Evolutionary conservation across 2,888 invertebrate genomes (phyloP).

Genomic region (Xestobium rufovillosum): DNA sequence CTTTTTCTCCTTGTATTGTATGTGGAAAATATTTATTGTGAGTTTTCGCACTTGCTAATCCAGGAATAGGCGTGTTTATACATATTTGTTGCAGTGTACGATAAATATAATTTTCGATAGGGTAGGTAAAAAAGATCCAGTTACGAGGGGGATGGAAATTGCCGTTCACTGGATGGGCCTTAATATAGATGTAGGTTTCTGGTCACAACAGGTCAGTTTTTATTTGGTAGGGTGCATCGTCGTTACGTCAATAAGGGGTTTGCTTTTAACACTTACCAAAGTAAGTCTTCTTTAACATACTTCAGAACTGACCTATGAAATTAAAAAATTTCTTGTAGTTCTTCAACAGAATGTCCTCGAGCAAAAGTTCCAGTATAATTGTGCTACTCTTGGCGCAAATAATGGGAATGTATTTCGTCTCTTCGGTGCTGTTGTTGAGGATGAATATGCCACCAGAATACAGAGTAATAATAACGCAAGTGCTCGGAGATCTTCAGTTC

Average conservation of each 20-base stretch:
- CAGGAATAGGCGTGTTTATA: constrained; percentile 8
- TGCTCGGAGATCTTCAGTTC: constrained; percentile 94
- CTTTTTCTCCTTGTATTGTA: constrained; percentile 96
- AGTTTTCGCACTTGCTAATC: constrained; percentile 41
- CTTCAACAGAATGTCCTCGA: constrained; percentile 98
- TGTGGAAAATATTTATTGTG: constrained; percentile 99
- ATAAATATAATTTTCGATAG: constrained; percentile 99
- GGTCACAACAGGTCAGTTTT: constrained; percentile 99
- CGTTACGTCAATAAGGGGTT: constrained; percentile 92
- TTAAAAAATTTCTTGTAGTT: constrained; percentile 63
- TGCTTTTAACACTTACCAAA: constrained; percentile 94
- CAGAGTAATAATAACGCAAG: constrained; percentile 83
- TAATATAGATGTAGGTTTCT: constrained; percentile 93
- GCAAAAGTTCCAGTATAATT: constrained; percentile 96
- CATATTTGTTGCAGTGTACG: constrained; percentile 65
- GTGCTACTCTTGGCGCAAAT: constrained; percentile 95
- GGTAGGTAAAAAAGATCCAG: constrained; percentile 97
- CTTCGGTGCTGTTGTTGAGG: constrained; percentile 91
- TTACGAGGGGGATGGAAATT: constrained; percentile 92
- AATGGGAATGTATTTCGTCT: constrained; percentile 99
- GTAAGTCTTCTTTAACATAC: constrained; percentile 44
- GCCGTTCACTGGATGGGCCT: constrained; percentile 95
- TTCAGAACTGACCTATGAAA: constrained; percentile 1
- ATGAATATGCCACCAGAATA: constrained; percentile 99
- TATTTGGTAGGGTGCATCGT: constrained; percentile 95